A percentile compares a stretch with the other conserved stretches of the same genome.
These are phyloP conservation scores for Allolobophora icterica DNA, from an alignment of 2,888 invertebrate genomes.

Conservation along the genomic window DNA sequence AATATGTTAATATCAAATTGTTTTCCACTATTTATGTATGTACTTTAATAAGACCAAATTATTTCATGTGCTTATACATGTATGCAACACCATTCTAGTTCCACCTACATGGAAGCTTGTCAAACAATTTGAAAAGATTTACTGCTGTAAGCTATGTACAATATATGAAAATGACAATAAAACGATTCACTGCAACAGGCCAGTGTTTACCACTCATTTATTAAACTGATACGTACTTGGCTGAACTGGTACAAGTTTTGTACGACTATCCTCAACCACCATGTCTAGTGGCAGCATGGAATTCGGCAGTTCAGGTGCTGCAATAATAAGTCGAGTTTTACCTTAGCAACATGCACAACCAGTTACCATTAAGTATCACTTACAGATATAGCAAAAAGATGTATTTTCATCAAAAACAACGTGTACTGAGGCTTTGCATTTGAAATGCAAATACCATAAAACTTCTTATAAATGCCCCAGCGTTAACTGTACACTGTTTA, in stretches of 20 bases:
- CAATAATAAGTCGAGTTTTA: slow-evolving; percentile 10
- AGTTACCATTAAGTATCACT: background rate
- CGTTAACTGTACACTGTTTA: too few species aligned
- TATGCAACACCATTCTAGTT: too few species aligned
- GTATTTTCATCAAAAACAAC: background rate
- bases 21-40: too few species aligned
- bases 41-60: too few species aligned
- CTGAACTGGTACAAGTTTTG: slow-evolving; percentile 82
- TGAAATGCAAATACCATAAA: slow-evolving; percentile 7
- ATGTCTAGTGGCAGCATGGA: slow-evolving; percentile 96
- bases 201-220: too few species aligned
- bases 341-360: background rate
- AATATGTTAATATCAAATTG: too few species aligned
- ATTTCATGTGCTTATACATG: too few species aligned
- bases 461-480: background rate
- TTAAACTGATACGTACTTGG: slow-evolving; percentile 69
- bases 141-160: too few species aligned
- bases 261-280: slow-evolving; percentile 85
- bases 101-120: too few species aligned
- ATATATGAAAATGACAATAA: too few species aligned
- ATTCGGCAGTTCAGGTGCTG: slow-evolving; percentile 86
- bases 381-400: background rate
- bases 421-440: background rate
- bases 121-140: too few species aligned
- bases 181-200: too few species aligned